Evolutionary conservation across 2,113 vertebrate species (phyloP).

Genomic region (Leptobrachium ailaonicum): DNA sequence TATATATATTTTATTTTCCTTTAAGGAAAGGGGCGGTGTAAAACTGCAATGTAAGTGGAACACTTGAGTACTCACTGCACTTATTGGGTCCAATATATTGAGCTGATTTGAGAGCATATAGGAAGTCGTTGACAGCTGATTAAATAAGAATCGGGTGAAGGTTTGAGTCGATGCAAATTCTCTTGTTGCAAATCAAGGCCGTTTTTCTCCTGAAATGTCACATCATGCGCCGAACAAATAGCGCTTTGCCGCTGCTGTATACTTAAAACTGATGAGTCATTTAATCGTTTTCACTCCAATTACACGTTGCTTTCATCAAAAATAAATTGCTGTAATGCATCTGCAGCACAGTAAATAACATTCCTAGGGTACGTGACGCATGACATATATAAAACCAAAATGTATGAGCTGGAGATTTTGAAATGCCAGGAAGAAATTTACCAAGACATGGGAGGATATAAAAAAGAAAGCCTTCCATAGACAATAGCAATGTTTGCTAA

Average conservation of each 20-base stretch:
- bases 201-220: neutral
- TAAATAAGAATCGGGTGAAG: neutral
- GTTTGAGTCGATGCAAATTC: neutral
- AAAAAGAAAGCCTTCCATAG: no score
- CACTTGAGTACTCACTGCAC: neutral
- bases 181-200: neutral
- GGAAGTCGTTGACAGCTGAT: neutral
- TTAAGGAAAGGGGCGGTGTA: neutral
- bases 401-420: neutral
- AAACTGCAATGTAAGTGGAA: neutral
- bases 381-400: neutral
- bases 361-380: neutral
- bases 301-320: conserved; percentile 1
- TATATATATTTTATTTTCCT: neutral
- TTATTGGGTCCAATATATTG: neutral
- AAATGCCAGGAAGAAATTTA: no score
- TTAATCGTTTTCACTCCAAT: conserved; percentile 11
- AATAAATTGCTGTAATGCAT: neutral
- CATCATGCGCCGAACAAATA: neutral
- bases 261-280: conserved; percentile 4
- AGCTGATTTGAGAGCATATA: neutral
- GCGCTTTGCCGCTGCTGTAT: neutral
- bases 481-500: no score
- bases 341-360: neutral
- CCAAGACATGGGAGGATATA: no score